phyloP scores from a whole-genome alignment of 2,113 vertebrate species.

The Campylorhamphus procurvoides region DNA sequence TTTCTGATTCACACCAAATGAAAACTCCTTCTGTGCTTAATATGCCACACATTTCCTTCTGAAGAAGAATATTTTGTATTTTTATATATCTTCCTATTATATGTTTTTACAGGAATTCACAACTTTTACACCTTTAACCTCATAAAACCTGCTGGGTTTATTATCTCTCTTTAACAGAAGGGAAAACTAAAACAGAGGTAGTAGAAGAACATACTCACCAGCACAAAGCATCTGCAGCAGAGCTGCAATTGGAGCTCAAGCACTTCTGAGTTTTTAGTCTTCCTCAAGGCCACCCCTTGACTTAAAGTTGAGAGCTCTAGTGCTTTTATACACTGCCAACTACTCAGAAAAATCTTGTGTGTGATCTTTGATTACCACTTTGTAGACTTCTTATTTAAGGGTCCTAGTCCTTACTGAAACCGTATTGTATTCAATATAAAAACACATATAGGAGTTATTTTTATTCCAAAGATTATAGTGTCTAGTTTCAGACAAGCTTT shows the following conservation, averaged over 20 bases:
- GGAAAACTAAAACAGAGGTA: neutral
- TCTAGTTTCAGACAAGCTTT: neutral
- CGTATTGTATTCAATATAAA: neutral
- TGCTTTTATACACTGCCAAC: neutral
- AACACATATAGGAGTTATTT: neutral
- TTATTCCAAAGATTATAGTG: neutral
- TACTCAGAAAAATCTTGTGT: neutral
- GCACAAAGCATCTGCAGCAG: neutral
- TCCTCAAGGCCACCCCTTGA: neutral
- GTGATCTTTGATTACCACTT: neutral
- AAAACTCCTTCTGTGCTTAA: neutral
- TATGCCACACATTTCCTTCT: neutral
- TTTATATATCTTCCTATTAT: neutral
- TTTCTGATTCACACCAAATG: neutral
- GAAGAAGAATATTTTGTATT: neutral
- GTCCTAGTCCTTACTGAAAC: neutral
- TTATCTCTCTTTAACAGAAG: neutral
- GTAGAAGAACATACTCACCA: neutral
- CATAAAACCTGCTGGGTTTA: neutral
- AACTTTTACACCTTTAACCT: slow-evolving; percentile 8
- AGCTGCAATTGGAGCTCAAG: neutral
- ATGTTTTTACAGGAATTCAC: neutral
- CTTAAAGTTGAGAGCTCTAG: neutral
- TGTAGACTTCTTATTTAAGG: neutral
- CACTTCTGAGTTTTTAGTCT: neutral